These are phyloP conservation scores for Drosophila mauritiana DNA, from an alignment of 1,140 invertebrate species.

Conservation along the genomic window DNA sequence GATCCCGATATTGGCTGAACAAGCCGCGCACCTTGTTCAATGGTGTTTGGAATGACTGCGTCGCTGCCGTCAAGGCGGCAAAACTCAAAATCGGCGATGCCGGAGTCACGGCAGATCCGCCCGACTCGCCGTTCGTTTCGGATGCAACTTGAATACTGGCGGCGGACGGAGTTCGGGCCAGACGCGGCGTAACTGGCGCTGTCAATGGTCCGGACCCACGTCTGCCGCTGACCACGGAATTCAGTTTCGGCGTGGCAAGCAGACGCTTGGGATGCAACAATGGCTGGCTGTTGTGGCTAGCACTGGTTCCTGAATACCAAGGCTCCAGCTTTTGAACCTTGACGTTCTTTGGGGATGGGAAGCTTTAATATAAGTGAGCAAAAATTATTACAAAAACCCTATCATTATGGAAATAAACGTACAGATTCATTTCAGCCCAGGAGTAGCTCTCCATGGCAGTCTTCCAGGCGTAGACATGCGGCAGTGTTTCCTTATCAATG, in stretches of 20 bases:
- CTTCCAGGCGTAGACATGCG: constrained; percentile 89
- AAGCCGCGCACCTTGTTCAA: constrained; percentile 55
- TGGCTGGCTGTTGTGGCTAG: neutral
- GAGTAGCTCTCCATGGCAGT: constrained; percentile 86
- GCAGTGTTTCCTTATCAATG: constrained; percentile 86
- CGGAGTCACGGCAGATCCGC: neutral
- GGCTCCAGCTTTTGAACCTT: constrained; percentile 35
- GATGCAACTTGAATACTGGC: neutral
- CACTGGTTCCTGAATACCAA: neutral
- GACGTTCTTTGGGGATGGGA: constrained; percentile 53
- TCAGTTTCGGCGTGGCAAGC: constrained; percentile 39
- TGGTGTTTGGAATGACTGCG: constrained; percentile 59
- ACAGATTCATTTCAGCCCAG: constrained; percentile 86
- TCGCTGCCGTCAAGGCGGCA: constrained; percentile 8
- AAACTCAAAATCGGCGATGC: constrained; percentile 9
- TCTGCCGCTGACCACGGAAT: constrained; percentile 4
- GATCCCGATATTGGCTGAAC: constrained; percentile 53
- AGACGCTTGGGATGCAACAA: constrained; percentile 32
- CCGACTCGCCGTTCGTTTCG: neutral
- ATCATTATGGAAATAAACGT: constrained; percentile 34
- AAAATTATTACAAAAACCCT: neutral
- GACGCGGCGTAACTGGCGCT: constrained; percentile 4
- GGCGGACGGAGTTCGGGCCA: constrained; percentile 1
- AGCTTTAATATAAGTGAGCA: constrained; percentile 18
- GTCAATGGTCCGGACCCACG: constrained; percentile 9